phyloP scores from a whole-genome alignment of 2,797 vertebrate genomes.

The Allobates femoralis region DNA sequence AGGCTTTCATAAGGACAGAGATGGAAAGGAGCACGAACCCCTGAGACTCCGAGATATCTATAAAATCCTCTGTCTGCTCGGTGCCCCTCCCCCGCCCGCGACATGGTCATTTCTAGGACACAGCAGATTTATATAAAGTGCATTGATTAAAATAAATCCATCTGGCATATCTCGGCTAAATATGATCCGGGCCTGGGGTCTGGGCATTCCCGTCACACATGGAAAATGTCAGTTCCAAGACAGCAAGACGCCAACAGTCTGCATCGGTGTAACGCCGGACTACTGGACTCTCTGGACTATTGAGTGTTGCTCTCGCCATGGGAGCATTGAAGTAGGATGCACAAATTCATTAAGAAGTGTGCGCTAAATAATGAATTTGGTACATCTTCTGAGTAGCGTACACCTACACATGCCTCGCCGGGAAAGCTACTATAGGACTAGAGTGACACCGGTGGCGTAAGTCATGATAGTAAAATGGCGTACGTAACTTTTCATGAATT shows the following conservation, averaged over 20 bases:
- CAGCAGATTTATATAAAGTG: neutral
- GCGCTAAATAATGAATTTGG: no score
- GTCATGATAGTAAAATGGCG: no score
- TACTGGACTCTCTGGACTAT: neutral
- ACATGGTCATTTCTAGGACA: slow-evolving; percentile 22
- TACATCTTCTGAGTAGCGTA: no score
- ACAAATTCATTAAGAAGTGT: no score
- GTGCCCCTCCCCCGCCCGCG: neutral
- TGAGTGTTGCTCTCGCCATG: no score
- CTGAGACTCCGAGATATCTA: neutral
- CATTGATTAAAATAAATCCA: neutral
- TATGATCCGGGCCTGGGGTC: neutral
- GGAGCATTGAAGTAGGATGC: no score
- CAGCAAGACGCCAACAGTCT: neutral
- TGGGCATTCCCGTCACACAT: no score
- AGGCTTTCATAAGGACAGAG: slow-evolving; percentile 27
- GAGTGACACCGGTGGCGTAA: no score
- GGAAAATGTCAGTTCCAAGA: neutral
- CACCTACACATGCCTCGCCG: no score
- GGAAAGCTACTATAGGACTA: no score
- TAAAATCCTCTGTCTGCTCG: neutral
- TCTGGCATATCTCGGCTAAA: neutral
- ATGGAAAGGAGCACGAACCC: slow-evolving; percentile 10
- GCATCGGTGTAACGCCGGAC: neutral
- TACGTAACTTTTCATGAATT: no score